Evolutionary conservation across 2,888 invertebrate species (phyloP).

Genomic region (Tryphoninae sp.): DNA sequence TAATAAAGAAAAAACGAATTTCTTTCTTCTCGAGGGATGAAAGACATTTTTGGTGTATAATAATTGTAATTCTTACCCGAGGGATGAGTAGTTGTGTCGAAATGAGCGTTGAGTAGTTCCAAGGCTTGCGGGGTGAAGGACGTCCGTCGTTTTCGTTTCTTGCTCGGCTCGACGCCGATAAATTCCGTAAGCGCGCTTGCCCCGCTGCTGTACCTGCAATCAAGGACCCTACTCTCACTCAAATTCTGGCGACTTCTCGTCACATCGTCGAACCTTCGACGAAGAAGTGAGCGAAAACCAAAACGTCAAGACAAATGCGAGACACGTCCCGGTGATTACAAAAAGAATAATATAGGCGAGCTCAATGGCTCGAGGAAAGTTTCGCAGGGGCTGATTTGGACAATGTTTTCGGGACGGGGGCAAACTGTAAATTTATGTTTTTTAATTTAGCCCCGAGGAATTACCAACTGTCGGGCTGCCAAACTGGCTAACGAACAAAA

Average conservation of each 20-base stretch:
- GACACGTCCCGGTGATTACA: not conserved
- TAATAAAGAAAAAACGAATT: not conserved
- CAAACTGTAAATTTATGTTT: constrained; percentile 78
- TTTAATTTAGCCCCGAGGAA: constrained; percentile 79
- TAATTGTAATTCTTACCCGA: constrained; percentile 87
- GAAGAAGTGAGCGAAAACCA: not conserved
- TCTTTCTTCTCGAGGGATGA: constrained; percentile 1
- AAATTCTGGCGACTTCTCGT: constrained; percentile 73
- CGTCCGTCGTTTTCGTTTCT: constrained; percentile 97
- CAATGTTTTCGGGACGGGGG: constrained; percentile 44
- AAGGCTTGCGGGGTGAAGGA: constrained; percentile 98
- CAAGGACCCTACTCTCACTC: constrained; percentile 79
- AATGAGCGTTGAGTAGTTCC: constrained; percentile 96
- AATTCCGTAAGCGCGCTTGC: constrained; percentile 97
- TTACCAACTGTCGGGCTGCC: constrained; percentile 78
- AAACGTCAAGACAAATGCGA: not conserved
- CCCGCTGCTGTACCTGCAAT: constrained; percentile 93
- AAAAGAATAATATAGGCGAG: not conserved
- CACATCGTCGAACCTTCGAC: constrained; percentile 10
- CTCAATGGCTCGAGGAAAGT: not conserved
- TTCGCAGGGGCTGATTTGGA: constrained; percentile 3
- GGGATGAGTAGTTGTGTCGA: constrained; percentile 98
- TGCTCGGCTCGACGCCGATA: constrained; percentile 97
- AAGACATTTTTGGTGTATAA: constrained; percentile 38
- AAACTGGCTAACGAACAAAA: constrained; percentile 42